Evolutionary conservation across 2,797 vertebrate genomes (phyloP), one percentile per base, ranked within the genome.

Genomic region (Gallinago stenura): DNA sequence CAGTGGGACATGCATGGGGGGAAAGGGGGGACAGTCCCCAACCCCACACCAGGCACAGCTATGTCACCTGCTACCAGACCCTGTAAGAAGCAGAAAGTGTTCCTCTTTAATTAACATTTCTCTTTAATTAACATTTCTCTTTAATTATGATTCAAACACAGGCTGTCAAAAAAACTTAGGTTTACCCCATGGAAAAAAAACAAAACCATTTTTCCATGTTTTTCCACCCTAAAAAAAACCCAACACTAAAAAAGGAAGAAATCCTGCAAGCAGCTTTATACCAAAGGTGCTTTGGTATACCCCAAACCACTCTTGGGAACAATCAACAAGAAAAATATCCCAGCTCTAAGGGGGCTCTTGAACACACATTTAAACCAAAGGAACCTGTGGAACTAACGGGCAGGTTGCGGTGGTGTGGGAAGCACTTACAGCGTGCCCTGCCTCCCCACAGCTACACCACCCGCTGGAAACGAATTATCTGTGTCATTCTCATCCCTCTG

Each of bases 171-270:
- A 20, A 31, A 80, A 31, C 15, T 68, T 7, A 46, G 11, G 10
- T 37, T 37, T 37, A 37, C 37, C 37, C 37, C 37, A 37, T 37
- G 37, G 37, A 11, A 37, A 37, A 37, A 37, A 37, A 33, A 33
- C 10, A 37, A 37, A 37, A 37, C 9, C 12, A 1, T 2, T 24
- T 57, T 50, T 12, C 30, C 30, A 12, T 4, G 1, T 0, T 25
- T 71, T 14, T 43, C 41, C 24, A 39, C 18, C 11, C 10, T 15
- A 39, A 56, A 60, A 43, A 14, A 6, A 43, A 3, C 15, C 9
- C 33, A 53, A 12, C 19, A 31, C 6, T 1, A 1, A 12, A 43
- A 26, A 26, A 2, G 12, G 16, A 53, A 76, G 31, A 79, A 78
- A 75, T 19, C 45, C 39, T 39, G 26, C 35, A 30, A 30, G 30